Conservation (phyloP, 1,140 invertebrate species). For the Apolygus lucorum region DNA sequence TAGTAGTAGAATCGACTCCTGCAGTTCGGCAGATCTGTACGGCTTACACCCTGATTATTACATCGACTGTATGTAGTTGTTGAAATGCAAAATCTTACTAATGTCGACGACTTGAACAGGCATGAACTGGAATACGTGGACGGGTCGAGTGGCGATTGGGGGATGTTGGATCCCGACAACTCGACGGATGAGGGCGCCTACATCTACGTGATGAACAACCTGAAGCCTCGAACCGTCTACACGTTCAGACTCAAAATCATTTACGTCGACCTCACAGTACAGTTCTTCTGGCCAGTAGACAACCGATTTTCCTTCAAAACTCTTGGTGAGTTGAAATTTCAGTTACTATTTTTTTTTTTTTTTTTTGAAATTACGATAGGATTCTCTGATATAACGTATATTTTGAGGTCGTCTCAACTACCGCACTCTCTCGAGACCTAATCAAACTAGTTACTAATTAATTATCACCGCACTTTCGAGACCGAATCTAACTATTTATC, state of each 20-base stretch:
- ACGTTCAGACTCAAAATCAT: conserved; percentile 59
- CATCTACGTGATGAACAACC: conserved; percentile 41
- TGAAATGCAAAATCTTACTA: too few species aligned
- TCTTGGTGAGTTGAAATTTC: conserved; percentile 47
- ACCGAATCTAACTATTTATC: too few species aligned
- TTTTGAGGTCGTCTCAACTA: too few species aligned
- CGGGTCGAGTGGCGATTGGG: conserved; percentile 26
- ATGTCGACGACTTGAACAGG: too few species aligned
- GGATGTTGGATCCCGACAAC: conserved; percentile 11
- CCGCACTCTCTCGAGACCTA: too few species aligned
- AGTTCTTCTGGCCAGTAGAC: conserved; percentile 59
- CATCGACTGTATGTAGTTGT: too few species aligned
- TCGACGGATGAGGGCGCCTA: conserved; percentile 32
- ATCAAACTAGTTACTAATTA: too few species aligned
- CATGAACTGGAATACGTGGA: conserved; percentile 29
- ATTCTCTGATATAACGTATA: too few species aligned
- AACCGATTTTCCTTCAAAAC: conserved; percentile 64
- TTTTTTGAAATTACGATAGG: not conserved
- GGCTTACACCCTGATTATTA: too few species aligned
- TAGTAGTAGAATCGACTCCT: too few species aligned
- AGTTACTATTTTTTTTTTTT: conserved; percentile 21
- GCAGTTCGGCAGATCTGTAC: too few species aligned
- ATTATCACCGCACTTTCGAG: too few species aligned
- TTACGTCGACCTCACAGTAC: conserved; percentile 49
- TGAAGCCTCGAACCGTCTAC: conserved; percentile 64